These are phyloP conservation scores for Lipotes vexillifer DNA, from an alignment of 2,113 vertebrate genomes.

Conservation along the genomic window DNA sequence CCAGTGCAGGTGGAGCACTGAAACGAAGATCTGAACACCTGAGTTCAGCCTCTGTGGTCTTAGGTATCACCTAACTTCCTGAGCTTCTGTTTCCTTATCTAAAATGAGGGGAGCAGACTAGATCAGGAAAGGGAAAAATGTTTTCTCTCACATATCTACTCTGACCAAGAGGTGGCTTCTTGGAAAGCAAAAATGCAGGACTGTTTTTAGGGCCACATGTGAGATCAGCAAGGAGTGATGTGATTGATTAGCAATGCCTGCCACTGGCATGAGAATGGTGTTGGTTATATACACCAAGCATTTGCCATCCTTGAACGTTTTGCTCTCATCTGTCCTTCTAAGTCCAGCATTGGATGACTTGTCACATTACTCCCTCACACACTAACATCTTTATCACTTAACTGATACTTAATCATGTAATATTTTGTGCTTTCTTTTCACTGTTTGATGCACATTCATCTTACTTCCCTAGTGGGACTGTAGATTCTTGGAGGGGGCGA, in stretches of 20 bases:
- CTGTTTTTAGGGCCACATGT: neutral
- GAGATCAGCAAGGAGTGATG: neutral
- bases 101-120: neutral
- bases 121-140: neutral
- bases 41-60: neutral
- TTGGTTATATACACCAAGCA: neutral
- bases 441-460: neutral
- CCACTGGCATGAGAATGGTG: neutral
- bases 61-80: neutral
- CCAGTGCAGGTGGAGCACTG: neutral
- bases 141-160: neutral
- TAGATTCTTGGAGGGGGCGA: fast-evolving
- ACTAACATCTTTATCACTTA: neutral
- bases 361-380: neutral
- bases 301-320: neutral
- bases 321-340: neutral
- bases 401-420: neutral
- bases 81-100: neutral
- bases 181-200: neutral
- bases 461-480: neutral
- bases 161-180: neutral
- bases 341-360: neutral
- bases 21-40: neutral
- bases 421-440: neutral
- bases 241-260: neutral